These are phyloP conservation scores for Agonopterix arenella DNA, from an alignment of 2,888 invertebrate genomes.

Conservation along the genomic window DNA sequence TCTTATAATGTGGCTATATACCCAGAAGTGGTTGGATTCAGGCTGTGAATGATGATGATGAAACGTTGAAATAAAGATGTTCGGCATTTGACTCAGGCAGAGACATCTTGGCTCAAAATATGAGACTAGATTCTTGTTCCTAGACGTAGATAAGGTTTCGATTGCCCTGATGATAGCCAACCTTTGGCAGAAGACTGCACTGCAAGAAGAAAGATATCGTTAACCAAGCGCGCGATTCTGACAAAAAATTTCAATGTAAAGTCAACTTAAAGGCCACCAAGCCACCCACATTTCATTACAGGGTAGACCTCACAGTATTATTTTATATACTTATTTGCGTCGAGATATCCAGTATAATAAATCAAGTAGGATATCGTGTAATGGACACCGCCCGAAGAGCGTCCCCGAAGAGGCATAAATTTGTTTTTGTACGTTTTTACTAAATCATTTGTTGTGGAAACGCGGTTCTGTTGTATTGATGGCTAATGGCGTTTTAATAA, in stretches of 20 bases:
- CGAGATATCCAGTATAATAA: slow-evolving; percentile 60
- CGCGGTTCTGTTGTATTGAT: slow-evolving; percentile 21
- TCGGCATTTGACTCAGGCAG: too few species aligned
- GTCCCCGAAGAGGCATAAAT: slow-evolving; percentile 67
- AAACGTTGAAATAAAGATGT: too few species aligned
- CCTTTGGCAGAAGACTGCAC: too few species aligned
- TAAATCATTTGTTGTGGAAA: slow-evolving; percentile 58
- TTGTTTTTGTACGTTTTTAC: slow-evolving; percentile 61
- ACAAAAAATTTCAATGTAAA: not conserved
- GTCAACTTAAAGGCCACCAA: not conserved
- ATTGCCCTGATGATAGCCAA: too few species aligned
- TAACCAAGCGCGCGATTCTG: too few species aligned
- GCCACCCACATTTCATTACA: slow-evolving; percentile 51
- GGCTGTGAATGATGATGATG: too few species aligned
- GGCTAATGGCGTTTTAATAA: slow-evolving; percentile 42
- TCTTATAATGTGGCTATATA: too few species aligned
- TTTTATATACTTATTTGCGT: slow-evolving; percentile 47
- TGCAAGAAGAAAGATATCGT: too few species aligned
- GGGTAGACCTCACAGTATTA: slow-evolving; percentile 39
- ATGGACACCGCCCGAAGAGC: slow-evolving; percentile 53
- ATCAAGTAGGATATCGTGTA: slow-evolving; percentile 71
- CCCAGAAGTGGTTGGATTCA: too few species aligned
- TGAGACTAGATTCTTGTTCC: too few species aligned
- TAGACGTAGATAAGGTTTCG: too few species aligned
- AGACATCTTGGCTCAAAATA: too few species aligned